These are phyloP conservation scores for Pseudochirops cupreus DNA, from an alignment of 2,797 vertebrate genomes.

Conservation along the genomic window DNA sequence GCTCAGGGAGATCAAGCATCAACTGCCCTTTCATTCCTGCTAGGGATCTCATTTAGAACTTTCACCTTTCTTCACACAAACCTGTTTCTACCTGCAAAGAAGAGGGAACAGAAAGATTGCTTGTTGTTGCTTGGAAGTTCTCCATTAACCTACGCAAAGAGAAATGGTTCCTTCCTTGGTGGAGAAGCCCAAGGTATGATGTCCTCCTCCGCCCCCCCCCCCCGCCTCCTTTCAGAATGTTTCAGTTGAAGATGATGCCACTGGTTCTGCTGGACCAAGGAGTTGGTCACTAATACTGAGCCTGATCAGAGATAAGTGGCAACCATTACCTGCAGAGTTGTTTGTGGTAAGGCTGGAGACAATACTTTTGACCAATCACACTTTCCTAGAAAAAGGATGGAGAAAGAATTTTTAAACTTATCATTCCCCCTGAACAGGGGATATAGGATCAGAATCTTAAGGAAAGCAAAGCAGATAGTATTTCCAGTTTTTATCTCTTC, in stretches of 20 bases:
- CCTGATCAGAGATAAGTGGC: background rate
- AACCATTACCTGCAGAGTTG: background rate
- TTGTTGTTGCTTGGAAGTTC: background rate
- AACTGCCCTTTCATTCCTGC: background rate
- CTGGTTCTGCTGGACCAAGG: background rate
- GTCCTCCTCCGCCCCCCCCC: background rate
- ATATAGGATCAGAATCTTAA: background rate
- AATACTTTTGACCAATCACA: background rate
- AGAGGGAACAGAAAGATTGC: background rate
- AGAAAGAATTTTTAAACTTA: background rate
- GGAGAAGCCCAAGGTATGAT: background rate
- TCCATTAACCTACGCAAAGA: background rate
- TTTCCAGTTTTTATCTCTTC: background rate
- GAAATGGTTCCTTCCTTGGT: background rate
- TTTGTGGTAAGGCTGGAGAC: background rate
- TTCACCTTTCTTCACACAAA: background rate
- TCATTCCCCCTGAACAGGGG: background rate
- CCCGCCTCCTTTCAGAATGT: background rate
- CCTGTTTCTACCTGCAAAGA: background rate
- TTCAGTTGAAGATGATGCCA: background rate
- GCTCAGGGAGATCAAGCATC: background rate
- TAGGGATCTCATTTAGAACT: background rate
- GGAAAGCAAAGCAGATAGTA: background rate
- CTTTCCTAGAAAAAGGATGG: background rate
- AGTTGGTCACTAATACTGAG: background rate